Evolutionary conservation across 1,140 invertebrate genomes (phyloP).

Genomic region (Papilio dardanus): DNA sequence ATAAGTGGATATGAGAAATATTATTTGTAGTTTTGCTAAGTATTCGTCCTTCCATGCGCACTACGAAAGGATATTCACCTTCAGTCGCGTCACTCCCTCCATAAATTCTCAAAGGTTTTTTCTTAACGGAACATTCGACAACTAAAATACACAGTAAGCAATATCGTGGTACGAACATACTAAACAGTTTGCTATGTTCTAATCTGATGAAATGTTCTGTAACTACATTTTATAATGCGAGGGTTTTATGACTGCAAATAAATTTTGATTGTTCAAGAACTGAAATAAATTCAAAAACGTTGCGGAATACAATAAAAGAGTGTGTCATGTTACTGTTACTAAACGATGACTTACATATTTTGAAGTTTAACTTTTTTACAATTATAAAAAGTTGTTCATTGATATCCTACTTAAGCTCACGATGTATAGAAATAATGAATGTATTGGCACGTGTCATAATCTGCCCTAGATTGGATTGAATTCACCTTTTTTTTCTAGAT

Average conservation of each 20-base stretch:
- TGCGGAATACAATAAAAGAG: neutral
- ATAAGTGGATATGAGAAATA: neutral
- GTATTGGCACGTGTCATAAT: too few relatives aligned
- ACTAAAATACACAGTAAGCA: neutral
- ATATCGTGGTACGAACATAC: neutral
- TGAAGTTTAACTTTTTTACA: too few relatives aligned
- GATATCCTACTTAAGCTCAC: too few relatives aligned
- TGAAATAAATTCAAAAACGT: neutral
- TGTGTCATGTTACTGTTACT: neutral
- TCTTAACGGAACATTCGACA: neutral
- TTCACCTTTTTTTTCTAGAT: too few relatives aligned
- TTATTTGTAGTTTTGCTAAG: neutral
- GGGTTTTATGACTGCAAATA: neutral
- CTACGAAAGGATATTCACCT: neutral
- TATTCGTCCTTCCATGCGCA: neutral
- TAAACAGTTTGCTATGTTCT: neutral
- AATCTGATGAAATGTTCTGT: neutral
- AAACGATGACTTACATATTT: neutral
- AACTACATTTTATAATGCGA: neutral
- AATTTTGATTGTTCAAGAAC: slow-evolving; percentile 16
- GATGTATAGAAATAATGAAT: too few relatives aligned
- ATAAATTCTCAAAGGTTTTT: slow-evolving; percentile 15
- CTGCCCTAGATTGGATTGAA: too few relatives aligned
- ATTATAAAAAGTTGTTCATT: too few relatives aligned
- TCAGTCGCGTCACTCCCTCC: neutral